A percentile compares a stretch with the other conserved stretches of the same genome.
phyloP scores from a whole-genome alignment of 2,113 vertebrate genomes.

The Chloropsis cyanopogon region DNA sequence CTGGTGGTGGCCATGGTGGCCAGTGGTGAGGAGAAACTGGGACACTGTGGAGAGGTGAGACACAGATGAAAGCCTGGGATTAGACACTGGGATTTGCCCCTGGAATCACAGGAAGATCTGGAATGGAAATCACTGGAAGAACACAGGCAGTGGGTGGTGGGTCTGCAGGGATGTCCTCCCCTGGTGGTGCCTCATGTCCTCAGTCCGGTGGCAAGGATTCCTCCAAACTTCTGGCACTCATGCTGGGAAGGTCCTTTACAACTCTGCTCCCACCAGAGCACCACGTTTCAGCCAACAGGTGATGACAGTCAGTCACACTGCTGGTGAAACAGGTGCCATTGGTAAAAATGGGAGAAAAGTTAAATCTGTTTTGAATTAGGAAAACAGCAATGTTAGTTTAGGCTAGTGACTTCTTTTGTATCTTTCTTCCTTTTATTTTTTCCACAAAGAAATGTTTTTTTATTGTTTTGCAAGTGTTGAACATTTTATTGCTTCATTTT shows the following conservation, averaged over 20 bases:
- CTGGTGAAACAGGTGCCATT: neutral
- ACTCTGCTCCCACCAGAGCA: neutral
- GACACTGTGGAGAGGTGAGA: neutral
- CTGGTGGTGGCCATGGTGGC: neutral
- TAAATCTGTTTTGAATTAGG: neutral
- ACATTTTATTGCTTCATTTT: slow-evolving; percentile 45
- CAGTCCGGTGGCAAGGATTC: neutral
- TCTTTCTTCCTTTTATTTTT: neutral
- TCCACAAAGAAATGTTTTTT: slow-evolving; percentile 7
- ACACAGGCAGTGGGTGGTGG: neutral
- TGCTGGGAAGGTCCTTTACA: neutral
- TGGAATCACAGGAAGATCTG: neutral
- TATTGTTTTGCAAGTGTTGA: slow-evolving; percentile 26
- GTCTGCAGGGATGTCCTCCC: neutral
- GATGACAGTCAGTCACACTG: neutral
- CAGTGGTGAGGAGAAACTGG: neutral
- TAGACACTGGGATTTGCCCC: neutral
- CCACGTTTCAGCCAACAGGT: neutral
- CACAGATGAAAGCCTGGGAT: neutral
- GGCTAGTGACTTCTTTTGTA: neutral
- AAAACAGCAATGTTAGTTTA: neutral
- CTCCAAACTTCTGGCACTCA: neutral
- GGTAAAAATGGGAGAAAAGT: neutral
- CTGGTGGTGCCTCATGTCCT: neutral
- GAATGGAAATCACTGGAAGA: neutral